Base-by-base conservation (phyloP, 2,113 vertebrate species). In the Corapipo altera region DNA sequence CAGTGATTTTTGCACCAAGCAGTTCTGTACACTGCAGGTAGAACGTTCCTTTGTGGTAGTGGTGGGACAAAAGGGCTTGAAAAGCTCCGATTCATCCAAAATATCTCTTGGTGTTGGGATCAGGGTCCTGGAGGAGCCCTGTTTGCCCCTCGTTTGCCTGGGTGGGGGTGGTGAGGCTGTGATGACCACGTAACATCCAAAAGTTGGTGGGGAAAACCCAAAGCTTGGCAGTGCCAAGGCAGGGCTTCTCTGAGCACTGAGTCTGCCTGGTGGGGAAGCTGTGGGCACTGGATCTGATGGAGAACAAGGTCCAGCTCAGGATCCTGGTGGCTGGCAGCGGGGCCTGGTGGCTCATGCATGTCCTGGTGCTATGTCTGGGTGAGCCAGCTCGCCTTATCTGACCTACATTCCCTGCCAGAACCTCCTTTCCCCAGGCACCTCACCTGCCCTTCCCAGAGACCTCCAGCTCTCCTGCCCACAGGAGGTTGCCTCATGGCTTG, bases 241-340 rank as follows among this genome's bases (percentile, higher is more conserved):
- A 82, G 20, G 14, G 49, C 27, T 39, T 12, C 67, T 86, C 23
- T 2, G 12, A 46, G 79, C 0, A 0, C 46, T 35, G 44, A 13
- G 13, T 48, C 66, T 71, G 32, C 32, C 26, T 28, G 73, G 19
- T 37, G 28, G 37, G 41, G 51, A 54, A 11, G 46, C 64, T 74
- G 59, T 13, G 69, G 58, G 52, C 24, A 3, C 27, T 39, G 37
- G 8, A 3, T 15, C 49, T 79, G 44, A 4, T 37, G 26, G n/a
- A 48, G 70, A 21, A 1, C 72, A 43, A 84, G 59, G 92, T 66
- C 15, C 51, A 73, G 37, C 41, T 85, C 67, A 73, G n/a, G 85
- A 6, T 49, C 17, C 81, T 72, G 33, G 15, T 49, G 82, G 44
- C 9, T 88, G 79, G 23, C 5, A 2, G 7, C 35, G 52, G 33